phyloP scores from a whole-genome alignment of 2,888 invertebrate species.

The Drosophila basisetae region DNA sequence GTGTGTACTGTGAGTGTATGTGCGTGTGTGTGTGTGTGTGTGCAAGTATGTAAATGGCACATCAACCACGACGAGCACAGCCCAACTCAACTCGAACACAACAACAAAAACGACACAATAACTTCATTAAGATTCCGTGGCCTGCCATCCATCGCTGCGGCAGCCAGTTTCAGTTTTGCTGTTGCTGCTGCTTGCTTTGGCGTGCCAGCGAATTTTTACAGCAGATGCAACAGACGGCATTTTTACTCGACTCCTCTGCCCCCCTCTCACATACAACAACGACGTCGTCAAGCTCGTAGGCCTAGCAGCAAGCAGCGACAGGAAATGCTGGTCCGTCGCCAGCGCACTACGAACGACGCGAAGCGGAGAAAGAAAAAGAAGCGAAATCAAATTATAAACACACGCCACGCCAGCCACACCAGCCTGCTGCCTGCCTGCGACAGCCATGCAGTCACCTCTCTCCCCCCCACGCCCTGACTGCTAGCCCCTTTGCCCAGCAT shows the following conservation, averaged over 20 bases:
- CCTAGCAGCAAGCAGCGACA: slow-evolving; percentile 63
- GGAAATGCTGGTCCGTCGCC: slow-evolving; percentile 71
- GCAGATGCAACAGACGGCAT: slow-evolving; percentile 51
- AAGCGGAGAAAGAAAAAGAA: slow-evolving; percentile 70
- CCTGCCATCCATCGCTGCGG: slow-evolving; percentile 47
- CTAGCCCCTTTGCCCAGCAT: background rate
- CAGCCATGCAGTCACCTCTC: slow-evolving; percentile 42
- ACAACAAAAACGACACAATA: slow-evolving; percentile 62
- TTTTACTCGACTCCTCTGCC: slow-evolving; percentile 2
- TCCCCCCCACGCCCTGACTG: background rate
- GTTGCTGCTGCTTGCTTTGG: slow-evolving; percentile 35
- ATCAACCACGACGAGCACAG: slow-evolving; percentile 32
- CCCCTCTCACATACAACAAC: background rate
- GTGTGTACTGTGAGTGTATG: slow-evolving; percentile 1
- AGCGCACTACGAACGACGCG: slow-evolving; percentile 36
- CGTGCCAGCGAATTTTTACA: slow-evolving; percentile 58
- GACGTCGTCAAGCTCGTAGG: slow-evolving; percentile 48
- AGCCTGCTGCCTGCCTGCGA: slow-evolving; percentile 21
- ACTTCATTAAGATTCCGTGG: slow-evolving; percentile 78
- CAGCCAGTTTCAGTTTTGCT: slow-evolving; percentile 37
- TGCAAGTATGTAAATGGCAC: slow-evolving; percentile 45
- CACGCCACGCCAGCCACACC: slow-evolving; percentile 62
- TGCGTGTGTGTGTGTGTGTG: background rate
- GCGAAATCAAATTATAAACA: slow-evolving; percentile 79
- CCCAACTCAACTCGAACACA: slow-evolving; percentile 18